Evolutionary conservation across 2,113 vertebrate species (phyloP).

Genomic region (Epinephelus moara): DNA sequence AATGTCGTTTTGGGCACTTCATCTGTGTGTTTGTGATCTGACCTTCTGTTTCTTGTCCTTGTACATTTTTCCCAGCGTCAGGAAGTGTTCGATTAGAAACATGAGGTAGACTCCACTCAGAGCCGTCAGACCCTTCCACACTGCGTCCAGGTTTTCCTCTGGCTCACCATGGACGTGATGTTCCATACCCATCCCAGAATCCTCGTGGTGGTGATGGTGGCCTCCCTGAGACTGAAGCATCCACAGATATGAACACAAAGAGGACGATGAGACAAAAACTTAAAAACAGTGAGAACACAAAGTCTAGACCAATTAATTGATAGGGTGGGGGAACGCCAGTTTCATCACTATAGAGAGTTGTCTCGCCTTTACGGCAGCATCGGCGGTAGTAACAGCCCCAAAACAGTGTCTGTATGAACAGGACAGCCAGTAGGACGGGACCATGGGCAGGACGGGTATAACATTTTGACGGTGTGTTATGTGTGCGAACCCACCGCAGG

Average conservation of each 20-base stretch:
- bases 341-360: too few species aligned
- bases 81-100: conserved; percentile 97
- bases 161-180: conserved; percentile 49
- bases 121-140: conserved; percentile 95
- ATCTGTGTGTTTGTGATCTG: neutral
- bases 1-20: neutral
- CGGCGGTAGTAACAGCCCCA: too few species aligned
- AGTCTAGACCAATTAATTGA: too few species aligned
- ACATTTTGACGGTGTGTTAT: too few species aligned
- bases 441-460: too few species aligned
- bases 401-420: too few species aligned
- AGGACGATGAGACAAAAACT: neutral
- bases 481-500: too few species aligned
- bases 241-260: neutral
- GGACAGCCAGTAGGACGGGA: too few species aligned
- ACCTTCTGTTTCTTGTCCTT: conserved; percentile 98
- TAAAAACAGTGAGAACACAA: too few species aligned
- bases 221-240: conserved; percentile 76
- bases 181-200: neutral
- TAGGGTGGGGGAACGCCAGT: too few species aligned
- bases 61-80: conserved; percentile 97
- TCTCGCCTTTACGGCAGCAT: too few species aligned
- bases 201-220: conserved; percentile 74
- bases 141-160: conserved; percentile 88
- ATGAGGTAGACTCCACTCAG: conserved; percentile 96